Conservation (phyloP, 2,888 invertebrate species). For the Eupsilia transversa region DNA sequence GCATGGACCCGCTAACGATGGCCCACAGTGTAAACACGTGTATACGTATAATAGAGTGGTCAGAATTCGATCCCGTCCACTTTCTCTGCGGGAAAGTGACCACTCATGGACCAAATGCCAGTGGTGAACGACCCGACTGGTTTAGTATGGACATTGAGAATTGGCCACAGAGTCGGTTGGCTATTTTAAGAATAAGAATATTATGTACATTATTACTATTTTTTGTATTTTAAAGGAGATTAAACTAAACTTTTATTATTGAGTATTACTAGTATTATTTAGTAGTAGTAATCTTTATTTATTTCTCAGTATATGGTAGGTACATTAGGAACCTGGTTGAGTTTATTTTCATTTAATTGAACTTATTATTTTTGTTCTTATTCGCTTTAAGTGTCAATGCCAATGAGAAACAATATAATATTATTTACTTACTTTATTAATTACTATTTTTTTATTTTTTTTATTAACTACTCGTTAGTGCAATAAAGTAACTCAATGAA, state of each 20-base stretch:
- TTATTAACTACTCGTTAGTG: background rate
- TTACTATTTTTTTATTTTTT: too few relatives aligned
- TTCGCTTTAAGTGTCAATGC: background rate
- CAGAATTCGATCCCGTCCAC: conserved; percentile 79
- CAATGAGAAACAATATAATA: background rate
- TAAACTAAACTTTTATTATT: background rate
- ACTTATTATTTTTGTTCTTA: background rate
- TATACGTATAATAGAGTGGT: conserved; percentile 68
- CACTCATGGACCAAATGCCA: conserved; percentile 75
- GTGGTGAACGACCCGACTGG: conserved; percentile 73
- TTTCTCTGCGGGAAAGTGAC: conserved; percentile 90
- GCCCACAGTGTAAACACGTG: conserved; percentile 65
- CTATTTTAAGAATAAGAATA: background rate
- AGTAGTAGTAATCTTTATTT: too few relatives aligned
- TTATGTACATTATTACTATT: background rate
- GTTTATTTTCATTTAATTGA: background rate
- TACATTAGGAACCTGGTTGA: too few relatives aligned
- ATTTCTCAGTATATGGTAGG: too few relatives aligned
- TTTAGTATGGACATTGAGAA: conserved; percentile 65
- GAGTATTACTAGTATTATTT: too few relatives aligned
- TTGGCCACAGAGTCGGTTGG: conserved; percentile 63
- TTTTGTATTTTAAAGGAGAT: background rate
- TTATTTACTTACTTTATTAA: too few relatives aligned
- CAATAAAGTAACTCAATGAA: background rate
- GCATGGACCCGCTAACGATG: conserved; percentile 63